Percentiles rank a stretch among this genome's conserved stretches.
phyloP scores from a whole-genome alignment of 2,113 vertebrate genomes.

The Silurus asotus region DNA sequence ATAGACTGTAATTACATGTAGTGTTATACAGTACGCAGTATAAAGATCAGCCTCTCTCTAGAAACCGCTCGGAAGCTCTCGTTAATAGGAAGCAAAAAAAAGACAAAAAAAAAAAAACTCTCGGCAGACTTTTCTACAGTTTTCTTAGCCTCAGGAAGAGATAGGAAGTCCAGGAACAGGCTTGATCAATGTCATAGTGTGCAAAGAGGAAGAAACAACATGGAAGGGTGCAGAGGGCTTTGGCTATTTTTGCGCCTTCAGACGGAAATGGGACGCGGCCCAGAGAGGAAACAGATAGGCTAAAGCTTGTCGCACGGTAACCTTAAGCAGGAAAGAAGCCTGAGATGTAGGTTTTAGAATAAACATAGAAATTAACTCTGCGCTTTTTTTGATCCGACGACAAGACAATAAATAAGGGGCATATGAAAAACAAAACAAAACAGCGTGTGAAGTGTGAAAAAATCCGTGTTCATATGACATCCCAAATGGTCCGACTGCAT shows the following conservation, averaged over 20 bases:
- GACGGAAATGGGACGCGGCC: conserved; percentile 82
- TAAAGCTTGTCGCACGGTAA: conserved; percentile 77
- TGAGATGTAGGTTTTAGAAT: conserved; percentile 57
- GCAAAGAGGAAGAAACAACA: conserved; percentile 83
- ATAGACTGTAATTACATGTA: too few relatives aligned
- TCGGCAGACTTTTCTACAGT: conserved; percentile 51
- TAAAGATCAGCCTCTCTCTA: conserved; percentile 58
- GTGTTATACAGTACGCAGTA: conserved; percentile 44
- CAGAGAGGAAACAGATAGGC: conserved; percentile 85
- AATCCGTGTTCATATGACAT: not conserved
- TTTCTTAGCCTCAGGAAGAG: conserved; percentile 79
- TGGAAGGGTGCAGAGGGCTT: conserved; percentile 68
- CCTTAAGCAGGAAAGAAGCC: conserved; percentile 69
- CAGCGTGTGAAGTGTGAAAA: not conserved
- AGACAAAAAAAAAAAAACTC: conserved; percentile 62
- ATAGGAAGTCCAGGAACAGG: conserved; percentile 84
- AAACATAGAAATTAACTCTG: conserved; percentile 49
- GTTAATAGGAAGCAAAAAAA: conserved; percentile 77
- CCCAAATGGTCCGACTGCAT: conserved; percentile 44
- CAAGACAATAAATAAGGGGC: not conserved
- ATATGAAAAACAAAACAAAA: not conserved
- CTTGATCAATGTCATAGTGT: conserved; percentile 84
- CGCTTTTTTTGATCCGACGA: not conserved
- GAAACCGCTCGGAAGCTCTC: conserved; percentile 67
- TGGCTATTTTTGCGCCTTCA: conserved; percentile 85